Base-by-base conservation (phyloP, 1,140 invertebrate genomes). In the Pantala flavescens region DNA sequence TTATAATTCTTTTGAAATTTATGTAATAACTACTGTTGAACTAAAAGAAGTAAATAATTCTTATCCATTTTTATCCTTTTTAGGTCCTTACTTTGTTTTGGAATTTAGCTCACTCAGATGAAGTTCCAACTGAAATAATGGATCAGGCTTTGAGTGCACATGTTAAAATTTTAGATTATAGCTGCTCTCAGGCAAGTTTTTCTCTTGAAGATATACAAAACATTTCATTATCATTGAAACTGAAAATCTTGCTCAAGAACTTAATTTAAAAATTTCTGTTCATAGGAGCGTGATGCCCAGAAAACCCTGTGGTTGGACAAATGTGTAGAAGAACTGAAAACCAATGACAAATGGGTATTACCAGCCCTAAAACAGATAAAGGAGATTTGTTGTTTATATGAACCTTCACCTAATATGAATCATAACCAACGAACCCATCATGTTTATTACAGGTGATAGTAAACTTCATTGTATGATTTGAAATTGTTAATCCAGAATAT, bases 141-240 rank as follows among this genome's bases (percentile, higher is more conserved):
- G 97, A 99, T 84, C 95, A 98, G 81, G 96, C 97, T 0, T 83
- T 99, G 72, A 90, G 89, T 71, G 96, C 97, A 77, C 96, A 98
- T 82, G 93, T 98, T 10, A 99, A 99, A 87, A 98, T 99, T 82
- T 86, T 99, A 43, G 97, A 99, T 84, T 98, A 98, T 80, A 97
- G 95, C 80, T 98, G 96, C 84, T 97, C 95, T 72, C 89, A 90
- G 84, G 87, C 87, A 78, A 75, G 55, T 16, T 5, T 74, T 19
- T 63, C 28, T 36, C 2, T 5, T 2, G 28, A 95, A 80, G 86
- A 87, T 80, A 77, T 77, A n/a, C n/a, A n/a, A 36, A 36, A 36
- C 28, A 36, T 36, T 36, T 36, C n/a, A n/a, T n/a, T n/a, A n/a
- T n/a, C n/a, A n/a, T n/a, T 70, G 63, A 36, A 42, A 72, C 42